Evolutionary conservation across 2,888 invertebrate genomes (phyloP).

Genomic region (Limnephilus lunatus): DNA sequence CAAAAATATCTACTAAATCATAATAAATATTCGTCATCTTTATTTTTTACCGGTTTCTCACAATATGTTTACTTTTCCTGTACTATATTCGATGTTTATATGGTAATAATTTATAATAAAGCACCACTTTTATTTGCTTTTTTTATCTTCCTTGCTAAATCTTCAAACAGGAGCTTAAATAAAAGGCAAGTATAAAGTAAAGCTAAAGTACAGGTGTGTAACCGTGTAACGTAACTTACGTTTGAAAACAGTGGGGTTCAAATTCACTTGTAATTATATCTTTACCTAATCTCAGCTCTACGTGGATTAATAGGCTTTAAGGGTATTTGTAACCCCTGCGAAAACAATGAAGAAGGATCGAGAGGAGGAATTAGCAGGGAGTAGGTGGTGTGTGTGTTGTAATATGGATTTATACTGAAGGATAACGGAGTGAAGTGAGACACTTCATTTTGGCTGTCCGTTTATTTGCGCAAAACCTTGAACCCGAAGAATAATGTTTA

Average conservation of each 20-base stretch:
- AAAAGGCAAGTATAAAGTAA: not conserved
- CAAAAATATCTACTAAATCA: no score
- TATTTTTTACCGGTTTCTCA: no score
- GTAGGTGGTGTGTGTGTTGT: not conserved
- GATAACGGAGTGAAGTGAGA: not conserved
- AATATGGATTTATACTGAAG: conserved; percentile 15
- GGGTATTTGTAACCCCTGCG: conserved; percentile 2
- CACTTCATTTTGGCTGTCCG: not conserved
- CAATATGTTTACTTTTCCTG: no score
- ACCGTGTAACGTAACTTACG: not conserved
- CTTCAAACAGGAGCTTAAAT: not conserved
- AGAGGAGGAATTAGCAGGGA: not conserved
- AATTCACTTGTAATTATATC: conserved; percentile 1
- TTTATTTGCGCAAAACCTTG: not conserved
- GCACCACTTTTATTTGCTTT: no score
- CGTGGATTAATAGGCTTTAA: conserved; percentile 9
- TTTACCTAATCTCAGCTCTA: not conserved
- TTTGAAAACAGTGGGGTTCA: not conserved
- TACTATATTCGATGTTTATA: no score
- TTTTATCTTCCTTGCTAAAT: not conserved
- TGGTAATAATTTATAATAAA: no score
- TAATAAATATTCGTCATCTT: no score
- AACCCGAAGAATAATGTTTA: not conserved
- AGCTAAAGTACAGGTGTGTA: not conserved
- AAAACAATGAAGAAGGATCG: conserved; percentile 23